phyloP scores from a whole-genome alignment of 2,797 vertebrate species.

The Tolypeutes matacus region DNA sequence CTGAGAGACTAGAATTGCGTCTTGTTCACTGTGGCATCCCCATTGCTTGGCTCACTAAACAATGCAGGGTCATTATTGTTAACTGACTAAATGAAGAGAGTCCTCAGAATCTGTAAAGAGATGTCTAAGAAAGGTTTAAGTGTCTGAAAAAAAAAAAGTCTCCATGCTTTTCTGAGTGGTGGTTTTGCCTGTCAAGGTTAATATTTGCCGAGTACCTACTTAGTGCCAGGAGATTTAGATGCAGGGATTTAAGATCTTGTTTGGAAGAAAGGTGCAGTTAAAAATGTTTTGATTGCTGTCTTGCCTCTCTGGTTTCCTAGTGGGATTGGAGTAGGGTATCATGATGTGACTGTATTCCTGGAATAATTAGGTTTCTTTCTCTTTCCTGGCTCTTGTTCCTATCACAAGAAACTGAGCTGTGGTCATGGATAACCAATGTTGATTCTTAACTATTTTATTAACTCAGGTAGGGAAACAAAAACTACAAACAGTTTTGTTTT shows the following conservation, averaged over 20 bases:
- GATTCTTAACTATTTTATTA: neutral
- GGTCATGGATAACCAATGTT: neutral
- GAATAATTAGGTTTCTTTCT: constrained; percentile 36
- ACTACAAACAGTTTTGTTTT: neutral
- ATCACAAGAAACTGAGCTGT: constrained; percentile 29
- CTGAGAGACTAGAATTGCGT: neutral
- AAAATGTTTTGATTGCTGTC: constrained; percentile 58
- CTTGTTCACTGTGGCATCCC: neutral
- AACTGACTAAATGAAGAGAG: neutral
- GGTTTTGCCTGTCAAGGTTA: constrained; percentile 22
- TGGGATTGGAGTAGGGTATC: constrained; percentile 38
- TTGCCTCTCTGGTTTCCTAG: constrained; percentile 57
- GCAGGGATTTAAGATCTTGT: neutral
- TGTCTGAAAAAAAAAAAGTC: neutral
- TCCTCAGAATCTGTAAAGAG: neutral
- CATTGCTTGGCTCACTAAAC: neutral
- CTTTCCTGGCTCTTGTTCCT: neutral
- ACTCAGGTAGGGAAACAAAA: neutral
- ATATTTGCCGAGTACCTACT: neutral
- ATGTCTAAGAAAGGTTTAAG: neutral
- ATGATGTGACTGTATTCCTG: neutral
- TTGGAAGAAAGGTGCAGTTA: neutral
- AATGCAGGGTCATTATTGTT: neutral
- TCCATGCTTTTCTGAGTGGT: neutral
- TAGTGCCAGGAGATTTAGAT: neutral